Conservation (phyloP, 2,888 invertebrate species). For the Diaprepes abbreviatus region DNA sequence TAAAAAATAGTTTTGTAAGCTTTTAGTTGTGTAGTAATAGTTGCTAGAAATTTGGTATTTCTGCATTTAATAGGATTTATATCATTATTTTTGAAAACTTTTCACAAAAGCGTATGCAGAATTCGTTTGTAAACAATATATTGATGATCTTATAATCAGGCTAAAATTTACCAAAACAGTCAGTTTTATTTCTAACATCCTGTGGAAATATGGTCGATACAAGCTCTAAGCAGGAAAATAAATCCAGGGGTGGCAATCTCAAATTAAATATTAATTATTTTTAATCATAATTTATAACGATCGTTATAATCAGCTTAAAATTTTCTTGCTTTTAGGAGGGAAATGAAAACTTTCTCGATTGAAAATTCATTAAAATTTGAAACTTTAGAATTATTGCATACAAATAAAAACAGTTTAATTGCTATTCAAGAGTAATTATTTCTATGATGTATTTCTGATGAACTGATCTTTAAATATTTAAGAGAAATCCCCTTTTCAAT, state of each 20-base stretch:
- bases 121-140: too few species aligned
- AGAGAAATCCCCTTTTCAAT: constrained; percentile 18
- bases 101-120: too few species aligned
- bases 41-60: too few species aligned
- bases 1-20: too few species aligned
- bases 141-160: too few species aligned
- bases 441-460: constrained; percentile 9
- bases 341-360: constrained; percentile 1
- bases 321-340: not conserved
- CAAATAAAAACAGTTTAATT: not conserved
- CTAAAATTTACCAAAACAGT: not conserved
- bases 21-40: too few species aligned
- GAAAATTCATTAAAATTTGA: constrained; percentile 1
- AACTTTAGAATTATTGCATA: not conserved
- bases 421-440: not conserved
- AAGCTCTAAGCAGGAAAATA: not conserved
- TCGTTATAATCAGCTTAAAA: constrained; percentile 16
- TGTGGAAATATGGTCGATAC: not conserved
- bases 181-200: not conserved
- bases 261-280: constrained; percentile 25
- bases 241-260: not conserved
- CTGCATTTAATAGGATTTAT: too few species aligned
- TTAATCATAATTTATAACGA: constrained; percentile 25
- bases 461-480: constrained; percentile 18
- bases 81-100: too few species aligned